A percentile compares a stretch with the other conserved stretches of the same genome.
These are phyloP conservation scores for Drosophila teissieri DNA, from an alignment of 1,140 invertebrate genomes.

Conservation along the genomic window DNA sequence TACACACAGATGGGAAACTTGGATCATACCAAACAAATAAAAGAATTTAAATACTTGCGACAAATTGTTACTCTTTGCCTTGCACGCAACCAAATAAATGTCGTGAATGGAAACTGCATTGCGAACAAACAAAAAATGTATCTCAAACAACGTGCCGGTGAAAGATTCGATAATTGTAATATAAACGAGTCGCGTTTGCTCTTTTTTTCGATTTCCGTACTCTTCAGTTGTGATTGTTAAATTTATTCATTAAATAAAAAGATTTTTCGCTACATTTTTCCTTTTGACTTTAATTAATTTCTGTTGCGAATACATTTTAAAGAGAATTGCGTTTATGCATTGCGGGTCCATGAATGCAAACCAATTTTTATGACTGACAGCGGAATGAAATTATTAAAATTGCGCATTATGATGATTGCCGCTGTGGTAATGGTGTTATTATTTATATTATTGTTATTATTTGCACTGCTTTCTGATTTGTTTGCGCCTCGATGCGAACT, in stretches of 20 bases:
- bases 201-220: conserved; percentile 15
- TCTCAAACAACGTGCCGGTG: conserved; percentile 22
- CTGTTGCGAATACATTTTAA: conserved; percentile 26
- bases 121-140: conserved; percentile 1
- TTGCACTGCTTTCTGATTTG: conserved; percentile 69
- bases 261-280: conserved; percentile 29
- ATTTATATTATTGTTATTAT: conserved; percentile 47
- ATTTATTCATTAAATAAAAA: conserved; percentile 42
- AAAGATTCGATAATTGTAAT: conserved; percentile 27
- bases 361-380: conserved; percentile 60
- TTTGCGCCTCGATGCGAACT: conserved; percentile 48
- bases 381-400: conserved; percentile 76
- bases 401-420: conserved; percentile 61
- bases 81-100: conserved; percentile 16
- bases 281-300: conserved; percentile 43
- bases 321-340: conserved; percentile 36
- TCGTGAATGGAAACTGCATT: conserved; percentile 10
- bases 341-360: conserved; percentile 49
- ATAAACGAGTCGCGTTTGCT: conserved; percentile 13
- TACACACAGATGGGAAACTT: conserved; percentile 32
- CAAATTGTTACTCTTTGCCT: conserved; percentile 4
- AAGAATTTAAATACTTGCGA: conserved; percentile 22
- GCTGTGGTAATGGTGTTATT: conserved; percentile 32
- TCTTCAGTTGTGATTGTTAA: conserved; percentile 35
- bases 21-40: conserved; percentile 25